Evolutionary conservation across 2,113 vertebrate genomes (phyloP).

Genomic region (Nematolebias whitei): DNA sequence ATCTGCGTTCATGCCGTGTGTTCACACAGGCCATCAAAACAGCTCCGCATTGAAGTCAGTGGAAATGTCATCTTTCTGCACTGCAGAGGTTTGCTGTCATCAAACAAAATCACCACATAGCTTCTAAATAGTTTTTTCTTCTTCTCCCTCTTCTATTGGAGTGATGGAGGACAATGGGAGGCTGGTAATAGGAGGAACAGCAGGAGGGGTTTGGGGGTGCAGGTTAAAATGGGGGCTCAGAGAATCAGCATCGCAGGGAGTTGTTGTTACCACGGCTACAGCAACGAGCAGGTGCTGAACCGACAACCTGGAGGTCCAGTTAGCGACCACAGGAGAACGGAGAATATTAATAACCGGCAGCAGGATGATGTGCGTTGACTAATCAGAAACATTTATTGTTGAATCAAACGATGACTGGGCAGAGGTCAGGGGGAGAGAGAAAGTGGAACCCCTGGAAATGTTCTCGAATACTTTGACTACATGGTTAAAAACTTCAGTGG

Average conservation of each 20-base stretch:
- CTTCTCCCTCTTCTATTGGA: background rate
- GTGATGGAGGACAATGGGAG: slow-evolving; percentile 45
- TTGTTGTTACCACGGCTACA: slow-evolving; percentile 81
- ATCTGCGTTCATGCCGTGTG: background rate
- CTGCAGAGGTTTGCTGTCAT: slow-evolving; percentile 17
- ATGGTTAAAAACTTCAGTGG: no score
- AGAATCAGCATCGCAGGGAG: slow-evolving; percentile 68
- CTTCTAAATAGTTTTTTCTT: slow-evolving; percentile 54
- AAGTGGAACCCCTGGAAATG: no score
- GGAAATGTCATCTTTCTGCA: slow-evolving; percentile 16
- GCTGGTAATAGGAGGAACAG: slow-evolving; percentile 39
- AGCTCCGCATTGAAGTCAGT: background rate
- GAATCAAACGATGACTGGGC: slow-evolving; percentile 34
- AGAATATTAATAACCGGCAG: slow-evolving; percentile 75
- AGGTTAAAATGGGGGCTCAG: slow-evolving; percentile 39
- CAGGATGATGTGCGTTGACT: slow-evolving; percentile 72
- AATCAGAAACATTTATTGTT: slow-evolving; percentile 69
- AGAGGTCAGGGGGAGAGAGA: slow-evolving; percentile 50
- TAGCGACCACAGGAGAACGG: slow-evolving; percentile 73
- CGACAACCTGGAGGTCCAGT: slow-evolving; percentile 76
- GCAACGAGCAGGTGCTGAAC: slow-evolving; percentile 76
- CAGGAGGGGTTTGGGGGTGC: slow-evolving; percentile 39
- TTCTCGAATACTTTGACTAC: no score
- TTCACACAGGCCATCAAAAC: background rate
- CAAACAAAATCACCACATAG: slow-evolving; percentile 44